Conservation (phyloP, 2,113 vertebrate species). For the Microtus ochrogaster region DNA sequence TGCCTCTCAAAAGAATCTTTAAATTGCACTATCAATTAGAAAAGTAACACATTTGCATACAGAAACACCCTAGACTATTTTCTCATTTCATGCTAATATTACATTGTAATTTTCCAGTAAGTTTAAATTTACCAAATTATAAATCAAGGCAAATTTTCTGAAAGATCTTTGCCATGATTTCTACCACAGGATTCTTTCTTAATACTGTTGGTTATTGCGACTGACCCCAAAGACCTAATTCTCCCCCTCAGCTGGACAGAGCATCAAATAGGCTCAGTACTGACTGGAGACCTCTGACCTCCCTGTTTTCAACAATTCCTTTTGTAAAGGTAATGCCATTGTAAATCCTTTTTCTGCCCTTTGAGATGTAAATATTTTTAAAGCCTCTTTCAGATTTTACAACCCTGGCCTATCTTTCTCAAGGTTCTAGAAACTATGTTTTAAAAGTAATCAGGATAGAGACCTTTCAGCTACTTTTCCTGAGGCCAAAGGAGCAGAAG, state of each 20-base stretch:
- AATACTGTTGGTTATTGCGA: neutral
- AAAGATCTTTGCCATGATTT: slow-evolving; percentile 6
- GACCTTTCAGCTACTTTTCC: neutral
- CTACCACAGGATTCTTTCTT: neutral
- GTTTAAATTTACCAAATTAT: neutral
- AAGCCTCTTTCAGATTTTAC: neutral
- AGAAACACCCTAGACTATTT: neutral
- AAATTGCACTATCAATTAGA: neutral
- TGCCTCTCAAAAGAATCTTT: neutral
- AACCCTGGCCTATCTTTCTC: neutral
- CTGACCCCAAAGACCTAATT: neutral
- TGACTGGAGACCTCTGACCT: neutral
- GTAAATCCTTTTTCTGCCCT: neutral
- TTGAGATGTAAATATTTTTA: slow-evolving; percentile 39
- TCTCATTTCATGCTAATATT: neutral
- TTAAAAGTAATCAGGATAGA: neutral
- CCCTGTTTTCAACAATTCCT: neutral
- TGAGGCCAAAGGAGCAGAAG: neutral
- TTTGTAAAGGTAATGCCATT: neutral
- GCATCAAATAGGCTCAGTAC: neutral
- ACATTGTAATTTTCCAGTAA: neutral
- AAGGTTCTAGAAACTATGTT: neutral
- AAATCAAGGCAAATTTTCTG: neutral
- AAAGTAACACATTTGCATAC: neutral
- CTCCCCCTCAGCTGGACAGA: neutral